Conservation (phyloP, 2,797 vertebrate species). For the Arctocebus calabarensis region DNA sequence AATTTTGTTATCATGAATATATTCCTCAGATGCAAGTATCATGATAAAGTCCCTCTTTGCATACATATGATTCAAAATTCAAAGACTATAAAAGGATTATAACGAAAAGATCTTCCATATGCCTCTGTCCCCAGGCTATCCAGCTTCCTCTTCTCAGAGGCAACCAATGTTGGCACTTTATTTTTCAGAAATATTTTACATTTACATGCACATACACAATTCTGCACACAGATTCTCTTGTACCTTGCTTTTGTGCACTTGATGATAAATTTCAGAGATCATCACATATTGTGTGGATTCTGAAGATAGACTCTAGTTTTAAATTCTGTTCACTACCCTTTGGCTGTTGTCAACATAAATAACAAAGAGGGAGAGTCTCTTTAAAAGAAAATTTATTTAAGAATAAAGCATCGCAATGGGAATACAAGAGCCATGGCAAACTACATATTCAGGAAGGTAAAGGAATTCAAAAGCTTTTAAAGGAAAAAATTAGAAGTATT, state of each 20-base stretch:
- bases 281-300: not conserved
- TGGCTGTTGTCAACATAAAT: not conserved
- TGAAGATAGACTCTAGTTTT: not conserved
- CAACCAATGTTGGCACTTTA: not conserved
- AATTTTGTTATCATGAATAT: not conserved
- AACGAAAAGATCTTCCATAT: not conserved
- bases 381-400: not conserved
- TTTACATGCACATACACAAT: not conserved
- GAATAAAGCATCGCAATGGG: not conserved
- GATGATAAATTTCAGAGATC: not conserved
- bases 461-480: not conserved
- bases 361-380: not conserved
- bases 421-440: not conserved
- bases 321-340: not conserved
- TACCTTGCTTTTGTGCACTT: not conserved
- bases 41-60: not conserved
- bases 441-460: not conserved
- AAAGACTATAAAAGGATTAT: not conserved
- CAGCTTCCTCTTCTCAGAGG: not conserved
- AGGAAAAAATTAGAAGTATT: not conserved
- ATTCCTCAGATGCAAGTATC: not conserved
- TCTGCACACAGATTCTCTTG: not conserved
- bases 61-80: not conserved
- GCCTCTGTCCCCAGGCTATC: not conserved
- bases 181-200: not conserved